Conservation (phyloP, 2,888 invertebrate genomes). For the Pandemis heparana region DNA sequence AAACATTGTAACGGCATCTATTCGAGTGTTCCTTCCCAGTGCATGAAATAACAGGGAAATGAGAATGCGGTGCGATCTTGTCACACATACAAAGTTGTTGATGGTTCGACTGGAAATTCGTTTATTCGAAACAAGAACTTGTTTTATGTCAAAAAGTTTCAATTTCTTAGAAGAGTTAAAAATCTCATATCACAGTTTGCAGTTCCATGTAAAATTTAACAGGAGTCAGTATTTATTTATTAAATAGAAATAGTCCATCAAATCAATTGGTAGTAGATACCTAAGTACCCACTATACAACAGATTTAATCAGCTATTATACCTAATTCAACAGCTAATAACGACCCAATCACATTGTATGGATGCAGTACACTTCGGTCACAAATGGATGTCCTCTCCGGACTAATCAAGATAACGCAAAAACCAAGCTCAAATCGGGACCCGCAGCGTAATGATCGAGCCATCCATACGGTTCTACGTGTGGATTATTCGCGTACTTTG, state of each 20-base stretch:
- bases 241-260: too few relatives aligned
- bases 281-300: neutral
- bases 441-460: conserved; percentile 14
- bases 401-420: conserved; percentile 13
- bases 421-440: conserved; percentile 9
- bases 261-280: neutral
- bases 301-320: neutral
- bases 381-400: neutral
- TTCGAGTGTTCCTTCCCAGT: neutral
- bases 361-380: neutral
- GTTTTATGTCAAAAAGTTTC: neutral
- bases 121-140: neutral
- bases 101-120: neutral
- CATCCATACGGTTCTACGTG: conserved; percentile 30
- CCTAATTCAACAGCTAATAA: neutral
- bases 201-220: too few relatives aligned
- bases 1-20: conserved; percentile 7
- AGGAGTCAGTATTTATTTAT: too few relatives aligned
- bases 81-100: conserved; percentile 23
- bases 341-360: neutral
- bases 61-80: conserved; percentile 12
- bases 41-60: conserved; percentile 4
- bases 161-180: too few relatives aligned
- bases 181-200: too few relatives aligned
- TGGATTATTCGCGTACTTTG: conserved; percentile 18